Base-by-base conservation (phyloP, 2,797 vertebrate genomes). In the Erethizon dorsatum region DNA sequence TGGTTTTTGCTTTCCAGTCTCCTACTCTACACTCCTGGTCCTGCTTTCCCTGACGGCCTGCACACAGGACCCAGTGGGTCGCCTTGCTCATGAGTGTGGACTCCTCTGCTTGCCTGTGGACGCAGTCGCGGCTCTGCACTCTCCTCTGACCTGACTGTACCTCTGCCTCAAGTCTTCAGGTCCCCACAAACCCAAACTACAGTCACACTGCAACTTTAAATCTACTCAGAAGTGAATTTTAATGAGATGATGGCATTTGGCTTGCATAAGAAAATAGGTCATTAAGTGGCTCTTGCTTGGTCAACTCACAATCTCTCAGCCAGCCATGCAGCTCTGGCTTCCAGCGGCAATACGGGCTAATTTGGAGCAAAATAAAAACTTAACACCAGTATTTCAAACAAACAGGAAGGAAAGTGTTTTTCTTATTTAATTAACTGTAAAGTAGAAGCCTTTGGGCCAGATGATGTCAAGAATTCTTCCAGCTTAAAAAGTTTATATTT, bases 401-500 rank as follows among this genome's bases (percentile, higher is more conserved):
- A 82, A 47, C 18, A 85, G 52, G 45, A 91, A 93, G 45, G 22
- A 41, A 67, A 67, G 10, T 9, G 4, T 50, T 77, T 67, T 88
- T 80, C 45, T 85, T 90, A 56, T 57, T 85, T 59, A 63, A 89
- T 61, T 77, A 93, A 77, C 75, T 75, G 6, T 79, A 90, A 87
- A 87, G 57, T n/a, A 84, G 69, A 73, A 90, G 15, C 15, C 24
- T 10, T 57, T 83, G 75, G 78, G 57, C 63, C 83, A 87, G 12
- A 92, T 61, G 73, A 88, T 75, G 24, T 54, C 82, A 89, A 89
- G 79, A 83, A 83, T 59, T 67, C 67, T 91, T 86, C 73, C 54
- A 83, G 47, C 59, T 91, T 93, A 78, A 75, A 63, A 77, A 56
- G 33, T 83, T 71, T 83, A 5, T 56, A 31, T 92, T 50, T 63